phyloP scores from a whole-genome alignment of 2,888 invertebrate species.

The Ernsta delagoae region DNA sequence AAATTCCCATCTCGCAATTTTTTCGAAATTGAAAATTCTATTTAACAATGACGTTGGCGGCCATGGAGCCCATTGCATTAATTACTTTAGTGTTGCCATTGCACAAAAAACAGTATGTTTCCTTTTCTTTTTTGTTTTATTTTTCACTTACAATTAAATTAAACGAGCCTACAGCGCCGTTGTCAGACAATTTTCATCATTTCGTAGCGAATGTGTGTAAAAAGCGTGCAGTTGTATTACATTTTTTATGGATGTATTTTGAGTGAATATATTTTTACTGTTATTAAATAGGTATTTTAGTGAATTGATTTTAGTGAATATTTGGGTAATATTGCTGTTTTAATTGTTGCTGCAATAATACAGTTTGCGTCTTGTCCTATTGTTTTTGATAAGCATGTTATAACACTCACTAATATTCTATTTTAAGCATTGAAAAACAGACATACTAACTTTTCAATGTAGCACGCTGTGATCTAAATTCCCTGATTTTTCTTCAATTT shows the following conservation, averaged over 20 bases:
- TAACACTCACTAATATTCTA: too few relatives aligned
- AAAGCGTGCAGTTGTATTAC: background rate
- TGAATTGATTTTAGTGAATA: too few relatives aligned
- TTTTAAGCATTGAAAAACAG: too few relatives aligned
- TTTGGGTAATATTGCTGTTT: too few relatives aligned
- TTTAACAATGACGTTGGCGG: background rate
- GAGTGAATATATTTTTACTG: background rate
- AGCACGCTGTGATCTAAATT: too few relatives aligned
- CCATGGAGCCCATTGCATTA: background rate
- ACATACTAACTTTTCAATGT: too few relatives aligned
- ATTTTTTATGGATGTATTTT: background rate
- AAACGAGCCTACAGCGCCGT: slow-evolving; percentile 4
- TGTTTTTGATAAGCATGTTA: too few relatives aligned
- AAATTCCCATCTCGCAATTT: background rate
- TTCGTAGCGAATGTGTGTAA: slow-evolving; percentile 3
- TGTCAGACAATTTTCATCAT: slow-evolving; percentile 8
- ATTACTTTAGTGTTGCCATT: background rate
- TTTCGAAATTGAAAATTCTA: background rate
- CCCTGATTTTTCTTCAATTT: too few relatives aligned
- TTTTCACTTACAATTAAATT: background rate
- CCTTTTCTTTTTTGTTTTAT: background rate
- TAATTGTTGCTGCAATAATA: too few relatives aligned
- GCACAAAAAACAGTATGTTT: background rate
- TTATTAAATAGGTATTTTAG: too few relatives aligned
- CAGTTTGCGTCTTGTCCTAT: too few relatives aligned